Evolutionary conservation across 2,113 vertebrate species (phyloP).

Genomic region (Sclerurus mexicanus): DNA sequence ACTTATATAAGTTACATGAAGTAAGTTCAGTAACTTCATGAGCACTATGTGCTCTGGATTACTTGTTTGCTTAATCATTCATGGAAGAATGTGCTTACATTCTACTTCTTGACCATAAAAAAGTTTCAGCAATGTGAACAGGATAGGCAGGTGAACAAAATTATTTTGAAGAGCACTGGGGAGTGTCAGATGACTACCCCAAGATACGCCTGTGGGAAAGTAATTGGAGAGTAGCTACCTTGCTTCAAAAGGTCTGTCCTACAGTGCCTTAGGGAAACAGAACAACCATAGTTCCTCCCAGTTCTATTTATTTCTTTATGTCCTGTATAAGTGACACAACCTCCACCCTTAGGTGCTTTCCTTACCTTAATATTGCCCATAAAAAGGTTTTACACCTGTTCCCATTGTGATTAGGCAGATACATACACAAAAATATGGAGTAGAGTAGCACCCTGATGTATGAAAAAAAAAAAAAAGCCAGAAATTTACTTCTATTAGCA

Average conservation of each 20-base stretch:
- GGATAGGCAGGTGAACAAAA: neutral
- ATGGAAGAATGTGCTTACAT: neutral
- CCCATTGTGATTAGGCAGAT: neutral
- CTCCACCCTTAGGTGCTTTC: neutral
- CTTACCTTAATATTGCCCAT: neutral
- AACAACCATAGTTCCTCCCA: neutral
- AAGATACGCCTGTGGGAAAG: neutral
- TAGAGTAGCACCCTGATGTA: neutral
- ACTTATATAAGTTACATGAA: neutral
- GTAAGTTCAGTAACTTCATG: neutral
- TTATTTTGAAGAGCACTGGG: neutral
- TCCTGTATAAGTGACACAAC: neutral
- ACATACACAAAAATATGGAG: neutral
- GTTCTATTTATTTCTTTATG: neutral
- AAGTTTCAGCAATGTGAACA: neutral
- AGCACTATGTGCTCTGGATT: neutral
- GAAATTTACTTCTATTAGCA: neutral
- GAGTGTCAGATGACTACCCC: neutral
- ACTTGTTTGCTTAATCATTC: neutral
- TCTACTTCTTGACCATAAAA: neutral
- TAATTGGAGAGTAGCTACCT: neutral
- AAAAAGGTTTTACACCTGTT: neutral
- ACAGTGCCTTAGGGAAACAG: neutral
- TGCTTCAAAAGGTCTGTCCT: neutral
- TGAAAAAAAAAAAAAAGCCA: neutral